Percentiles rank a stretch among this genome's conserved stretches.
Conservation (phyloP, 2,113 vertebrate species). For the Aldabrachelys gigantea region DNA sequence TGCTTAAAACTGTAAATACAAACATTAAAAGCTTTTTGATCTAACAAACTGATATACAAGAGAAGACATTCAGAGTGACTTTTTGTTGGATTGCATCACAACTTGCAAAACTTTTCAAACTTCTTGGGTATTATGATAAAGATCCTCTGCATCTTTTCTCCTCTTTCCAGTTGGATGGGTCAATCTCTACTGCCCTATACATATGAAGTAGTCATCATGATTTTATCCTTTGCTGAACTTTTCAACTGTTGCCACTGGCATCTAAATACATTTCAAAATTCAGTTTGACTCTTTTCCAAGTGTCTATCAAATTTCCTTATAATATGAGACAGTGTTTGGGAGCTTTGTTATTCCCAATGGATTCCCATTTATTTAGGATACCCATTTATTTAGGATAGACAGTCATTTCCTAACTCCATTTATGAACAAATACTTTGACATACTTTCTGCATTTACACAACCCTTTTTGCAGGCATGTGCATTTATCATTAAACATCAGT, state of each 20-base stretch:
- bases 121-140: constrained; percentile 14
- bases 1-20: constrained; percentile 43
- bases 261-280: constrained; percentile 47
- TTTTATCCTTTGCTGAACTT: constrained; percentile 64
- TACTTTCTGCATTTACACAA: background rate
- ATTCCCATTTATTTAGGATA: constrained; percentile 7
- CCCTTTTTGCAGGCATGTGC: background rate
- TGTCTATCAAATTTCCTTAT: background rate
- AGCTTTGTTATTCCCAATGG: background rate
- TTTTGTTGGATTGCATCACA: constrained; percentile 1
- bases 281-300: constrained; percentile 10
- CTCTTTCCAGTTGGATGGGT: constrained; percentile 41
- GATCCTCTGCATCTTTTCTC: constrained; percentile 39
- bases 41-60: constrained; percentile 18
- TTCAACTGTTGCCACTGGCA: constrained; percentile 57
- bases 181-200: constrained; percentile 38
- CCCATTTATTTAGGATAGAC: too few species aligned
- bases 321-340: background rate
- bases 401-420: background rate
- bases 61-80: constrained; percentile 39
- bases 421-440: background rate
- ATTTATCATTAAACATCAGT: background rate
- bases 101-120: constrained; percentile 31
- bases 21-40: constrained; percentile 19
- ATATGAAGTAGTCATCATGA: constrained; percentile 49